phyloP scores from a whole-genome alignment of 1,140 invertebrate genomes.

The Tyrophagus putrescentiae region DNA sequence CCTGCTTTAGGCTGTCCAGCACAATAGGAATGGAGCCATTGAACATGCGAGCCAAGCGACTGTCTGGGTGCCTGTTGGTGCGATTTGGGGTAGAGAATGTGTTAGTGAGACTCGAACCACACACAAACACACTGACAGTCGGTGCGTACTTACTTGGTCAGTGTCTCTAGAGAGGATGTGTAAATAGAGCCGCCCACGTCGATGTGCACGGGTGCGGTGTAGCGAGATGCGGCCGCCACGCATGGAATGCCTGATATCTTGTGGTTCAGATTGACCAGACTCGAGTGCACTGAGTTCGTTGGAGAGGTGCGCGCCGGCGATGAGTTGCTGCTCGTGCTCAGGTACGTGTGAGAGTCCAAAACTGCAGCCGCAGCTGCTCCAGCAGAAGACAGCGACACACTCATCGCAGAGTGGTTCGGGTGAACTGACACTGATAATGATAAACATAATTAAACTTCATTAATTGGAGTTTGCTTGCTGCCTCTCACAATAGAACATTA shows the following conservation, averaged over 20 bases:
- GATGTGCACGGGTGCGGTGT: slow-evolving; percentile 88
- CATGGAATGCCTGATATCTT: slow-evolving; percentile 59
- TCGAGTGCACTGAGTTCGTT: slow-evolving; percentile 20
- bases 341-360: background rate
- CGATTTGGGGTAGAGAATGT: background rate
- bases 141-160: slow-evolving; percentile 63
- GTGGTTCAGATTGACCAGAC: slow-evolving; percentile 39
- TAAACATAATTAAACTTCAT: no score
- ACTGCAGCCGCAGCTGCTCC: background rate
- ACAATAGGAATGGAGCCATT: slow-evolving; percentile 94
- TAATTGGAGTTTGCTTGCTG: no score
- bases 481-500: no score
- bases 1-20: slow-evolving; percentile 86
- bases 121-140: background rate
- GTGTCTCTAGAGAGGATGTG: slow-evolving; percentile 82
- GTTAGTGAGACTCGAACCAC: background rate
- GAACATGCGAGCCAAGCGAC: slow-evolving; percentile 76
- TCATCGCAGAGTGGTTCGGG: slow-evolving; percentile 13
- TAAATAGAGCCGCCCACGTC: slow-evolving; percentile 93
- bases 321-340: slow-evolving; percentile 14
- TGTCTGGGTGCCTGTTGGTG: slow-evolving; percentile 85
- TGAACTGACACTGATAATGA: no score
- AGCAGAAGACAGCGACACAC: slow-evolving; percentile 2
- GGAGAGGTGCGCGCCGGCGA: slow-evolving; percentile 16
- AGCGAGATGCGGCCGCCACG: slow-evolving; percentile 73